A percentile compares a stretch with the other conserved stretches of the same genome.
phyloP scores from a whole-genome alignment of 2,113 vertebrate species.

The Sigmodon hispidus region DNA sequence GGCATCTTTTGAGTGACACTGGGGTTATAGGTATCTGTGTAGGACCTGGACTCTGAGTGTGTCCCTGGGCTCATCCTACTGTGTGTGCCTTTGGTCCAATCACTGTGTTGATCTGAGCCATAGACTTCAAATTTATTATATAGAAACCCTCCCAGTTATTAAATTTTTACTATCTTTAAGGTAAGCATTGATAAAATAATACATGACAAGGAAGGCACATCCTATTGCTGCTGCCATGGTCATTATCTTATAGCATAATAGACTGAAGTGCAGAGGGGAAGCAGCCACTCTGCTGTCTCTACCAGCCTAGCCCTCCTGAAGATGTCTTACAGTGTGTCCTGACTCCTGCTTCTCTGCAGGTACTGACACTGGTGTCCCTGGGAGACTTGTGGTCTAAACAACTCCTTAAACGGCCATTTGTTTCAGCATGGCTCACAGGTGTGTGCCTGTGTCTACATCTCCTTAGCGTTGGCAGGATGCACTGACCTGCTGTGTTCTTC shows the following conservation, averaged over 20 bases:
- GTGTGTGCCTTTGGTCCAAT: background rate
- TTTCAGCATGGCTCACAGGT: accelerated
- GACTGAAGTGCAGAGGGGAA: background rate
- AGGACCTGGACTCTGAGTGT: background rate
- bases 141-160: too few relatives aligned
- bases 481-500: background rate
- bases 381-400: background rate
- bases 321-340: accelerated
- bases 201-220: too few relatives aligned
- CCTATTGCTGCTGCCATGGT: background rate
- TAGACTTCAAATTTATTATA: background rate
- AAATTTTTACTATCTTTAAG: background rate
- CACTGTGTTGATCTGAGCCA: background rate
- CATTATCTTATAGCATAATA: background rate
- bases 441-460: accelerated
- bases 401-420: background rate
- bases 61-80: background rate
- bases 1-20: background rate
- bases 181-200: background rate
- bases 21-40: background rate
- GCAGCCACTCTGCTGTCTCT: background rate
- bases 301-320: background rate
- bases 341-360: background rate
- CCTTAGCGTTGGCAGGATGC: background rate
- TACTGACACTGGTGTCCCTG: background rate